A percentile compares a stretch with the other conserved stretches of the same genome.
Conservation (phyloP, 2,888 invertebrate species). For the Chydorus sphaericus region DNA sequence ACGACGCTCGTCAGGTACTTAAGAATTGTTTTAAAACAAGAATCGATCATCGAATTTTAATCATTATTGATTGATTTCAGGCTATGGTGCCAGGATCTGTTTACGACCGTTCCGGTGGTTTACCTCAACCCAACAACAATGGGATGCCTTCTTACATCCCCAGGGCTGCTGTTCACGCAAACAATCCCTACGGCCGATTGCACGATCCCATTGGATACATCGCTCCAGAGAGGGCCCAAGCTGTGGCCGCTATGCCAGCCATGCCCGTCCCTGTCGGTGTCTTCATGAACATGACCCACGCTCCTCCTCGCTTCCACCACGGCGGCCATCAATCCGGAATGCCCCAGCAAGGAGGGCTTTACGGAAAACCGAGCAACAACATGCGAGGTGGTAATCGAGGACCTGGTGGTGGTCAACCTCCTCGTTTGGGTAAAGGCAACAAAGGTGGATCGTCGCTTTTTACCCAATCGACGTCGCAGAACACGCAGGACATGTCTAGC, state of each 20-base stretch:
- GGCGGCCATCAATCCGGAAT: too few species aligned
- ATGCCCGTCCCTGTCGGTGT: constrained; percentile 85
- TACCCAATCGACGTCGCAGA: constrained; percentile 19
- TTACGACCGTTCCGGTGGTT: constrained; percentile 58
- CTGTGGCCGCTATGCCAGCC: constrained; percentile 19
- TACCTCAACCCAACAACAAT: neutral
- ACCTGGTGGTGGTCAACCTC: neutral
- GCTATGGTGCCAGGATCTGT: constrained; percentile 65
- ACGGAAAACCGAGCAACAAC: neutral
- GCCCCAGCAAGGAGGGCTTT: neutral
- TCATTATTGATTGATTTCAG: constrained; percentile 35
- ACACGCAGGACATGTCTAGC: constrained; percentile 30
- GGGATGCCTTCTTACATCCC: constrained; percentile 2
- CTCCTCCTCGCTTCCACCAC: constrained; percentile 57
- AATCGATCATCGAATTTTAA: neutral
- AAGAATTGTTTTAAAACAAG: neutral
- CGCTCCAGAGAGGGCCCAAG: constrained; percentile 49
- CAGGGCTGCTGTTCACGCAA: neutral
- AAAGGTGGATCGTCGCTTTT: constrained; percentile 6
- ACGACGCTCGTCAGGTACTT: constrained; percentile 57
- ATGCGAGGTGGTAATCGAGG: neutral
- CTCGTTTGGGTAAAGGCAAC: neutral
- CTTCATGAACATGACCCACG: constrained; percentile 77
- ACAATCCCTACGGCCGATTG: constrained; percentile 48
- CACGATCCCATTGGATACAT: constrained; percentile 87